phyloP scores from a whole-genome alignment of 1,140 invertebrate species.

The Vanessa atalanta region DNA sequence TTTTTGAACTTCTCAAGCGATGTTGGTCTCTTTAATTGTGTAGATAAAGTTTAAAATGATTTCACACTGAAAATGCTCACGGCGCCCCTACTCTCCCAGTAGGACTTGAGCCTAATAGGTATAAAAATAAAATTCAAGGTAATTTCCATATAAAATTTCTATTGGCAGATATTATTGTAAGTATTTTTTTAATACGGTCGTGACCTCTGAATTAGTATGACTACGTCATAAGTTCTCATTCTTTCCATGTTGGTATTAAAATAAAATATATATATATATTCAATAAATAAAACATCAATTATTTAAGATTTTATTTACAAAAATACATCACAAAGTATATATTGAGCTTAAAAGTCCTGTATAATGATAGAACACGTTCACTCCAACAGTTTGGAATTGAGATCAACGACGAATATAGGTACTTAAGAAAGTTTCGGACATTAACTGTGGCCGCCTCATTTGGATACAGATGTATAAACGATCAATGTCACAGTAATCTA shows the following conservation, averaged over 20 bases:
- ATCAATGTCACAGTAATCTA: no score
- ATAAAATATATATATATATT: neutral
- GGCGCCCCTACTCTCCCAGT: no score
- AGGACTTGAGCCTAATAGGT: no score
- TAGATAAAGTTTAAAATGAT: no score
- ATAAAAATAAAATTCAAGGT: no score
- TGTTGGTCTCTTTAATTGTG: no score
- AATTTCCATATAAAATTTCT: no score
- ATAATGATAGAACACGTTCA: constrained; percentile 72
- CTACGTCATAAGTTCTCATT: neutral
- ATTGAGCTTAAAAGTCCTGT: constrained; percentile 78
- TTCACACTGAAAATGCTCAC: no score
- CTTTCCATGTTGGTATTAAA: neutral
- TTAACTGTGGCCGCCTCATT: neutral
- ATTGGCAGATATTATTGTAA: no score
- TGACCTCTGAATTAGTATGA: no score
- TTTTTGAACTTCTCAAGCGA: no score
- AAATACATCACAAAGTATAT: constrained; percentile 79
- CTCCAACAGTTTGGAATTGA: constrained; percentile 63
- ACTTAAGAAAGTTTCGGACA: constrained; percentile 1
- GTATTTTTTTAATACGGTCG: no score
- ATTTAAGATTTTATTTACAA: constrained; percentile 50
- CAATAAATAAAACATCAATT: neutral
- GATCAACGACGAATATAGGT: constrained; percentile 55
- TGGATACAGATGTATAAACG: neutral